Evolutionary conservation across 2,797 vertebrate species (phyloP).

Genomic region (Chaunax sp.): DNA sequence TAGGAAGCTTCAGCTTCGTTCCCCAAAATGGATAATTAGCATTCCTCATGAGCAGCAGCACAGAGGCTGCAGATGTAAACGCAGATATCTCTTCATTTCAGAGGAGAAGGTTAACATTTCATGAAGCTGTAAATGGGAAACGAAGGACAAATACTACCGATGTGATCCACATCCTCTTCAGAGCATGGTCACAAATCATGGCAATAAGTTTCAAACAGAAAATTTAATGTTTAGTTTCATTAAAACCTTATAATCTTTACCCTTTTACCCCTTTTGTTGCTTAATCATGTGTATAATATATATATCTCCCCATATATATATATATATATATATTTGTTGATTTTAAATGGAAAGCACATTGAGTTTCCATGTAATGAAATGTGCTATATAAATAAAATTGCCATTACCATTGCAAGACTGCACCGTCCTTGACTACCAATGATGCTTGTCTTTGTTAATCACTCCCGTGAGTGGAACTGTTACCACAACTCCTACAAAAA

Average conservation of each 20-base stretch:
- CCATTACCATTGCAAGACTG: slow-evolving; percentile 5
- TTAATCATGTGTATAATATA: no score
- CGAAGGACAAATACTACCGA: neutral
- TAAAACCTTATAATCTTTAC: no score
- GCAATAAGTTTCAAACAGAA: neutral
- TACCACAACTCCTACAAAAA: slow-evolving; percentile 55
- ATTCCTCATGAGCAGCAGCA: slow-evolving; percentile 1
- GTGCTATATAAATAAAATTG: no score
- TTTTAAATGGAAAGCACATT: no score
- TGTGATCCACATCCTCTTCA: no score
- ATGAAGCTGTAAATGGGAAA: neutral
- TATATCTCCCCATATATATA: no score
- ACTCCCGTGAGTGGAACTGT: slow-evolving; percentile 47
- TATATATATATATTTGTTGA: no score
- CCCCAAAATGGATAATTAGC: slow-evolving; percentile 8
- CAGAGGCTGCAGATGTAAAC: neutral
- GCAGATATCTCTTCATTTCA: neutral
- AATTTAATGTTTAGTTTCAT: neutral
- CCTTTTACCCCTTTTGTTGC: no score
- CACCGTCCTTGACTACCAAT: slow-evolving; percentile 45
- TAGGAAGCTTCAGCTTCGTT: neutral
- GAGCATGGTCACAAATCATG: no score
- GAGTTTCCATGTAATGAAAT: no score
- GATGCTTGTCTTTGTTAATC: slow-evolving; percentile 60
- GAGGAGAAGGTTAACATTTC: slow-evolving; percentile 9